phyloP scores from a whole-genome alignment of 2,888 invertebrate genomes.

The Patella ulyssiponensis region DNA sequence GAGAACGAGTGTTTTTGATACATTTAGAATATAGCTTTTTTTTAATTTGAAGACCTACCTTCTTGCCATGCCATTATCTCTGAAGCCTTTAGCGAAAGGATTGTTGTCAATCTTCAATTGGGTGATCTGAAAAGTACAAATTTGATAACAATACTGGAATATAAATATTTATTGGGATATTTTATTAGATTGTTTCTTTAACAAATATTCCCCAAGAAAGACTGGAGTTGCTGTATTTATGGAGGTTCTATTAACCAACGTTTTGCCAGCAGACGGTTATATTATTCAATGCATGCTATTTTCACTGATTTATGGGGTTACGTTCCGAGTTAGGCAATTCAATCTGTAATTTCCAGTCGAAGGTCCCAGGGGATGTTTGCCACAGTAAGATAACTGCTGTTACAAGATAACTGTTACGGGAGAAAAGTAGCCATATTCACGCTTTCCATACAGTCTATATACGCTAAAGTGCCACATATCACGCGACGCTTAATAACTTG shows the following conservation, averaged over 20 bases:
- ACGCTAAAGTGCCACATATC: conserved; percentile 9
- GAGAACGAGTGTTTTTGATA: too few relatives aligned
- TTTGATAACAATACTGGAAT: background rate
- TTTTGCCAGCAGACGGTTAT: background rate
- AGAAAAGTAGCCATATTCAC: conserved; percentile 9
- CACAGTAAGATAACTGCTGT: conserved; percentile 7
- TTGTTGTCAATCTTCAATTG: conserved; percentile 74
- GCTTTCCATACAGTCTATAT: conserved; percentile 4
- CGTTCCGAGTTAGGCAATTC: background rate
- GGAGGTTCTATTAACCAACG: background rate
- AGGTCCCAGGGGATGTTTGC: too few relatives aligned
- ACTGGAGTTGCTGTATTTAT: background rate
- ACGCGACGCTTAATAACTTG: conserved; percentile 3
- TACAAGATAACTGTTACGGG: conserved; percentile 5
- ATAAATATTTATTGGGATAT: too few relatives aligned
- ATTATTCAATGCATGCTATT: background rate
- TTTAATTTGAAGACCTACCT: conserved; percentile 47
- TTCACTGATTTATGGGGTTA: too few relatives aligned
- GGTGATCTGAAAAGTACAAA: conserved; percentile 69
- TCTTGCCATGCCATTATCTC: conserved; percentile 78
- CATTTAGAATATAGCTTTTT: too few relatives aligned
- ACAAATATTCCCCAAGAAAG: too few relatives aligned
- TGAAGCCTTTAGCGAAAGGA: conserved; percentile 74
- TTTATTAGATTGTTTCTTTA: too few relatives aligned
- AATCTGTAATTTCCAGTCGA: background rate